Base-by-base conservation (phyloP, 2,888 invertebrate species). In the Trichacis sp. region DNA sequence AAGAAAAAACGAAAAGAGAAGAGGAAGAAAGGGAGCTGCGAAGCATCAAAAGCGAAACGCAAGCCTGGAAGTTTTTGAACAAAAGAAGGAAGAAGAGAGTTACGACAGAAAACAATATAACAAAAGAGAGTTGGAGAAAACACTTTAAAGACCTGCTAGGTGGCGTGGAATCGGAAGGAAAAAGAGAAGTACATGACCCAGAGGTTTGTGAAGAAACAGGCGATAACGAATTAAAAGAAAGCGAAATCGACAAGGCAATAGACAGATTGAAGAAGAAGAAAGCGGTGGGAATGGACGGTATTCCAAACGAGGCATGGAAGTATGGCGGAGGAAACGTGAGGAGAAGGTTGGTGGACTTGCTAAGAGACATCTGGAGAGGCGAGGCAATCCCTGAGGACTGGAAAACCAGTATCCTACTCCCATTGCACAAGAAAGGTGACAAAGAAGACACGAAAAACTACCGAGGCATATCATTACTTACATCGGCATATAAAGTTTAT, bases 301-400 rank as follows among this genome's bases (percentile, higher is more conserved):
- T 70, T 0, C 64, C 47, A 8, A 66, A 64, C 12, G 68, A 72
- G 17, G 66, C 64, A 1, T 72, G 65, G 64, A 59, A 18, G 1
- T 63, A 43, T 4, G 60, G 54, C 3, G 57, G 60, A 8, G 18
- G 15, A 14, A 52, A 15, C 4, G 24, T 54, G 14, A 30, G 12
- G 8, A 46, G 30, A 2, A 19, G 33, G 1, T 18, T 54, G 11
- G n/a, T 51, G 6, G 5, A 30, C 1, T 4, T 53, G n/a, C 1
- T 53, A 5, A 45, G 42, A 3, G 18, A 47, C 1, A 19, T 61
- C n/a, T 66, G 61, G 64, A 61, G 42, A 2, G 56, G 50, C 1
- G 36, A 40, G n/a, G 64, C 49, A 14, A 55, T 66, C 1, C 68
- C 68, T 4, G 42, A 60, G 14, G 60, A 65, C 0, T 72, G 67